Evolutionary conservation across 2,113 vertebrate genomes (phyloP), one percentile per base, ranked within the genome.

Genomic region (Callospermophilus lateralis): DNA sequence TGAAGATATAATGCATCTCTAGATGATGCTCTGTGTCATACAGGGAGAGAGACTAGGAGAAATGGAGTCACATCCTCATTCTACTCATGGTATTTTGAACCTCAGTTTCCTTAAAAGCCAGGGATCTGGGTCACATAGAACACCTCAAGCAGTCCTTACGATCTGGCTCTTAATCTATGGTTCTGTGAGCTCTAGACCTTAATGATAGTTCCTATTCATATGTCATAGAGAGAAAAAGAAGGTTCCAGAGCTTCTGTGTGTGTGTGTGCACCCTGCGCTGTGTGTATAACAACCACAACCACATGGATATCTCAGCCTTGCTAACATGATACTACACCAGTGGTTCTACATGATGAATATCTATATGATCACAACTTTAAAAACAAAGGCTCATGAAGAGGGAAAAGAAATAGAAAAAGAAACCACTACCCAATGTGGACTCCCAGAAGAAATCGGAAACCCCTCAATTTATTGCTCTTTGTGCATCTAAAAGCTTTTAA

Each of bases 361-460:
- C 67, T 85, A 26, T 70, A 61, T 72, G 68, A 90, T 81, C 53
- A n/a, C 45, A 42, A 37, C 37, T 96, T 96, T 97, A 39, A 95
- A 97, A 96, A 94, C 63, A 93, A 95, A 97, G 88, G 5, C 72
- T 94, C 53, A 10, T 17, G 22, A 73, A 77, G 6, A 8, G 53
- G 42, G 9, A 39, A 68, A 39, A 61, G 45, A 81, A 90, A 53
- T 26, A 79, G 61, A 67, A 88, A 81, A 95, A 80, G 93, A 90
- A 93, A 63, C 37, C 84, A 80, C 53, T 87, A 58, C 32, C 84
- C 80, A 65, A 81, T 22, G 26, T 42, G 79, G 76, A 90, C 84
- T 87, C 67, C 83, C 92, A 95, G 63, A 95, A 97, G 98, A 97
- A 95, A 97, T 78, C 5, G 65, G 96, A 97, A 97, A 95, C 97